These are phyloP conservation scores for Deroptyus accipitrinus DNA, from an alignment of 2,113 vertebrate species.

Conservation along the genomic window DNA sequence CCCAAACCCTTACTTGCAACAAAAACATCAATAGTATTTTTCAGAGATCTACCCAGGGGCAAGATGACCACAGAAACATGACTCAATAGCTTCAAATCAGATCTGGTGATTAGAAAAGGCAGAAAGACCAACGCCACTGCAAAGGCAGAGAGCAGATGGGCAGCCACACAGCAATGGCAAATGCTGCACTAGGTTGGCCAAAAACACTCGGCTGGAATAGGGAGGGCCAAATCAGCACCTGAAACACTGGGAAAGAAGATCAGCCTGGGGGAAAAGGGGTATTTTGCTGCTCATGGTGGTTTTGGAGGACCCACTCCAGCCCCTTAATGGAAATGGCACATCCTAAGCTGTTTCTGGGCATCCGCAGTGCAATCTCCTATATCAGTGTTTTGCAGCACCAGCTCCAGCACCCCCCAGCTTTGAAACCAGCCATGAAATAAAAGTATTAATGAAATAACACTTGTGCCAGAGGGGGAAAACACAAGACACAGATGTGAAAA, in stretches of 20 bases:
- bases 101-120: neutral
- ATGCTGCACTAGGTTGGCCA: neutral
- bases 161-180: rapidly evolving
- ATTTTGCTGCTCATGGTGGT: neutral
- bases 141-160: neutral
- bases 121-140: neutral
- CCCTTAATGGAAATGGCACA: neutral
- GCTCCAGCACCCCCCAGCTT: neutral
- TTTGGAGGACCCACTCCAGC: neutral
- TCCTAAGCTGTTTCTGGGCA: neutral
- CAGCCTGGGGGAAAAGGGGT: too few relatives aligned
- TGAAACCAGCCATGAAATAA: neutral
- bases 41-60: neutral
- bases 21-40: neutral
- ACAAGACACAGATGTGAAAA: neutral
- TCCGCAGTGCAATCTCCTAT: neutral
- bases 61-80: neutral
- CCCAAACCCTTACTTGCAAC: neutral
- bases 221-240: neutral
- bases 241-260: neutral
- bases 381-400: neutral
- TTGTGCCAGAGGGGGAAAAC: neutral
- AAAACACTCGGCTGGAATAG: rapidly evolving
- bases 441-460: neutral
- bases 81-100: neutral